These are phyloP conservation scores for Melanocharis versteri DNA, from an alignment of 2,113 vertebrate species.

Conservation along the genomic window DNA sequence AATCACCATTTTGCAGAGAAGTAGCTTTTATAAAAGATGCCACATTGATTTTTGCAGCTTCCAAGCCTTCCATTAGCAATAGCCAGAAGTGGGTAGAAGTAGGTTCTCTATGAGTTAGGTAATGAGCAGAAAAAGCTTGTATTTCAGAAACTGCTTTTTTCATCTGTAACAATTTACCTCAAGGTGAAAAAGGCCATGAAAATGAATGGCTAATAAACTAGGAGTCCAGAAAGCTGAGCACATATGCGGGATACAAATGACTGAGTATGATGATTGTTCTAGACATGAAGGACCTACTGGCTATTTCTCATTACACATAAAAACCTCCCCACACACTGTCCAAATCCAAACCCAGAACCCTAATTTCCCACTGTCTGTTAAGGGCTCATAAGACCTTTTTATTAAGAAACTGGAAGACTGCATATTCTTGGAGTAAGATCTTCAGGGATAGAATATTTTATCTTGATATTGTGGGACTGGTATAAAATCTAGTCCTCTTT, in stretches of 20 bases:
- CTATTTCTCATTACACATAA: background rate
- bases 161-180: background rate
- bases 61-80: background rate
- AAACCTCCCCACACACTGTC: background rate
- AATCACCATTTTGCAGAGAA: background rate
- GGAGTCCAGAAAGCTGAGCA: background rate
- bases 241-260: background rate
- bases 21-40: background rate
- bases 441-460: background rate
- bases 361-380: background rate
- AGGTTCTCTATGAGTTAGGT: background rate
- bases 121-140: background rate
- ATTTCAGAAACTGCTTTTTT: background rate
- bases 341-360: background rate
- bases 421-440: background rate
- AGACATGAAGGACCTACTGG: background rate
- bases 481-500: background rate
- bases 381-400: background rate
- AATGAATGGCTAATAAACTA: background rate
- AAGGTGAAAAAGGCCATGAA: background rate
- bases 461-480: background rate
- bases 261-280: background rate
- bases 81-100: background rate
- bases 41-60: background rate
- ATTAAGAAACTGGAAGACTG: background rate